These are phyloP conservation scores for Garrulus glandarius DNA, from an alignment of 2,797 vertebrate genomes.

Conservation along the genomic window DNA sequence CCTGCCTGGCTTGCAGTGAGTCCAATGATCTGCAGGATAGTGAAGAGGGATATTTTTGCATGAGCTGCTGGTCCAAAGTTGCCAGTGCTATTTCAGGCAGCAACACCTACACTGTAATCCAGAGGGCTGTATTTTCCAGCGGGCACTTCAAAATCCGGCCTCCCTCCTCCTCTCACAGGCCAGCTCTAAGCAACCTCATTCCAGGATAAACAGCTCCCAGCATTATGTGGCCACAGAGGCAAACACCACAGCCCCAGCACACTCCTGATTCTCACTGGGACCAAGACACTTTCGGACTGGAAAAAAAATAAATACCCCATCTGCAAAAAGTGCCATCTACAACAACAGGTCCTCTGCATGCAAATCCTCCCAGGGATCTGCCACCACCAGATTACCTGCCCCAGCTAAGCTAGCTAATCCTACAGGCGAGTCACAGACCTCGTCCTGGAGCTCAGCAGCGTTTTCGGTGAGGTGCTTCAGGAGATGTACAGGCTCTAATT, in stretches of 20 bases:
- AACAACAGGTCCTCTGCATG: slow-evolving; percentile 5
- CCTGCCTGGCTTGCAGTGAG: background rate
- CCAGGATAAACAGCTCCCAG: background rate
- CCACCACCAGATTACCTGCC: slow-evolving; percentile 28
- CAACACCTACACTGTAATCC: slow-evolving; percentile 50
- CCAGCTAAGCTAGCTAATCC: slow-evolving; percentile 42
- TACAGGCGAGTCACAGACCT: background rate
- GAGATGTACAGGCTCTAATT: background rate
- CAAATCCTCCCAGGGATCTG: slow-evolving; percentile 45
- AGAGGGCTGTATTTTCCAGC: slow-evolving; percentile 31
- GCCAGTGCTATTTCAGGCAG: slow-evolving; percentile 42
- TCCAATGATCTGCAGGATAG: background rate
- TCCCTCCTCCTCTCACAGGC: background rate
- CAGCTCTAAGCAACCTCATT: background rate
- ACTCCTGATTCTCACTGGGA: background rate
- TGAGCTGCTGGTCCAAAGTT: slow-evolving; percentile 15
- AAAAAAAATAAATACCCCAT: background rate
- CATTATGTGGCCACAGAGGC: accelerated
- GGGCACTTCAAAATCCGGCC: slow-evolving; percentile 11
- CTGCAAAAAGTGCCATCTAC: background rate
- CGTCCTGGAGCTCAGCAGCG: background rate
- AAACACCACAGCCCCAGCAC: background rate
- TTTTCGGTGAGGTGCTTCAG: slow-evolving; percentile 1
- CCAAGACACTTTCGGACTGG: background rate
- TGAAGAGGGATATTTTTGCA: background rate